A percentile compares a stretch with the other conserved stretches of the same genome.
Evolutionary conservation across 1,140 invertebrate genomes (phyloP).

Genomic region (Macrocentrus cingulum): DNA sequence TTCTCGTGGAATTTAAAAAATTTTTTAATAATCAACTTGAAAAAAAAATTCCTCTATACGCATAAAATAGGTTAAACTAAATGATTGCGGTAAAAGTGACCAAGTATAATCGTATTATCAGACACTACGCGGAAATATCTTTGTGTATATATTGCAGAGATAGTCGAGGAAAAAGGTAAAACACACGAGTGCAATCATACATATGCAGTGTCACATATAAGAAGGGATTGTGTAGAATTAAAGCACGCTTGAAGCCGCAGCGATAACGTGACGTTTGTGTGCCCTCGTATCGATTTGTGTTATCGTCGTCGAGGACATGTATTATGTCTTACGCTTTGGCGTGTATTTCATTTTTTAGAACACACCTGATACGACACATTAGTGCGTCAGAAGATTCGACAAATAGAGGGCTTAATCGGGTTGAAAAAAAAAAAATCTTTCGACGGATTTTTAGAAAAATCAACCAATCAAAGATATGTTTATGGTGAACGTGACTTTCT

Average conservation of each 20-base stretch:
- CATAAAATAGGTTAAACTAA: too few species aligned
- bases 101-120: too few species aligned
- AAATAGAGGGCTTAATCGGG: neutral
- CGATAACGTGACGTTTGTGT: conserved; percentile 17
- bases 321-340: neutral
- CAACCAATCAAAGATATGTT: conserved; percentile 39
- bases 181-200: too few species aligned
- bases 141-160: too few species aligned
- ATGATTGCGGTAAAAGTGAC: too few species aligned
- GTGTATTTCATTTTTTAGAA: conserved; percentile 1
- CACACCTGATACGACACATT: conserved; percentile 7
- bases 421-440: neutral
- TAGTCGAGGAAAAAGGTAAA: too few species aligned
- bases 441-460: too few species aligned
- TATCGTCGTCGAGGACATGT: conserved; percentile 21
- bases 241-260: conserved; percentile 15
- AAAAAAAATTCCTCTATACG: too few species aligned
- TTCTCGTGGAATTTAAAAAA: too few species aligned
- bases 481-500: conserved; percentile 39
- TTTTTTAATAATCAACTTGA: too few species aligned
- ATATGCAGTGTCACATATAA: neutral
- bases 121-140: too few species aligned
- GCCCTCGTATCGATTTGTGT: conserved; percentile 28
- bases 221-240: conserved; percentile 19
- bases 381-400: neutral